phyloP scores from a whole-genome alignment of 2,797 vertebrate genomes.

The Picus viridis region DNA sequence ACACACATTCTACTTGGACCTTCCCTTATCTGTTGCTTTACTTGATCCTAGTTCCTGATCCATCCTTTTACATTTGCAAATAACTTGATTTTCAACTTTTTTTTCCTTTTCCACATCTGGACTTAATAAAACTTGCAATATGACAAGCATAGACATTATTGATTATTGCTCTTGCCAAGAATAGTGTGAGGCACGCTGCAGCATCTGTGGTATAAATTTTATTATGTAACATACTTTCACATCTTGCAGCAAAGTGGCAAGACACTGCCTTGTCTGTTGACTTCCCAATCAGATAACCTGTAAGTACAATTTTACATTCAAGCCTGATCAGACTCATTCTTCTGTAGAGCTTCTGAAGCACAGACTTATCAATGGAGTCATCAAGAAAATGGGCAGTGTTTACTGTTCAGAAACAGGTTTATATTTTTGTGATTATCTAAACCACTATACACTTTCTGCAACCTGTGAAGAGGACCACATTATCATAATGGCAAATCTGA shows the following conservation, averaged over 20 bases:
- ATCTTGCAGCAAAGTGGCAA: slow-evolving; percentile 1
- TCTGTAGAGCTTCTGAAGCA: background rate
- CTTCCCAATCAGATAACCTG: background rate
- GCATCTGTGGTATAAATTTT: background rate
- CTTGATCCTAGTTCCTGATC: background rate
- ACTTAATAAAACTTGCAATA: background rate
- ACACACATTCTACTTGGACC: background rate
- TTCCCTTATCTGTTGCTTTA: background rate
- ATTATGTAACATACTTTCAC: background rate
- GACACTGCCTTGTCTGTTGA: background rate
- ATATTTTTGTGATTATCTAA: background rate
- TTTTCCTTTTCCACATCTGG: background rate
- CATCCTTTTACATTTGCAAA: background rate
- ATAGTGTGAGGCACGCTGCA: background rate
- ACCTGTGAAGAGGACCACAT: background rate
- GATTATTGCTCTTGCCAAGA: background rate
- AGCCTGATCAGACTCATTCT: background rate
- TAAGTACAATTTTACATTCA: background rate
- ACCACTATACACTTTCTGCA: background rate
- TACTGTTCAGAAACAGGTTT: background rate
- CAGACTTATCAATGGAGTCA: background rate
- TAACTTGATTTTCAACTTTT: background rate
- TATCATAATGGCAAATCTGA: background rate
- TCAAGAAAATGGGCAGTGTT: background rate
- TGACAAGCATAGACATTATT: background rate